Evolutionary conservation across 2,797 vertebrate species (phyloP).

Genomic region (Pseudocheirus occidentalis): DNA sequence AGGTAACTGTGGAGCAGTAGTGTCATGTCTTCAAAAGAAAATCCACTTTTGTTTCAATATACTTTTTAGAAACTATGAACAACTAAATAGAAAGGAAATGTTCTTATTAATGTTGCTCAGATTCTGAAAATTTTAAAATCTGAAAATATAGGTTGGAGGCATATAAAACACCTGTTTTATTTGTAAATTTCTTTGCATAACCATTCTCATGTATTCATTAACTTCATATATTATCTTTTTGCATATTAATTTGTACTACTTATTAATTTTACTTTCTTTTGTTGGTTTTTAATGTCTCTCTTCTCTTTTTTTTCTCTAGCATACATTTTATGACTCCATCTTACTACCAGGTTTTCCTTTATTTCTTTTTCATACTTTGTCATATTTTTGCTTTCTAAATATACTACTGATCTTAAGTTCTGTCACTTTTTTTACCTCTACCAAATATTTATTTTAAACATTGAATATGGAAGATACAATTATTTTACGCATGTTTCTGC

Average conservation of each 20-base stretch:
- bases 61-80: constrained; percentile 8
- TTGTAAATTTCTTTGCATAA: constrained; percentile 55
- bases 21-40: constrained; percentile 38
- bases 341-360: constrained; percentile 93
- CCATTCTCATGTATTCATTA: constrained; percentile 63
- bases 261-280: constrained; percentile 72
- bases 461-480: constrained; percentile 37
- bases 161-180: constrained; percentile 45
- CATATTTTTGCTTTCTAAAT: constrained; percentile 75
- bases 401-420: constrained; percentile 73
- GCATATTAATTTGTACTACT: constrained; percentile 66
- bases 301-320: constrained; percentile 74
- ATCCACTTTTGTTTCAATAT: constrained; percentile 18
- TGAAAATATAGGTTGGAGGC: constrained; percentile 45
- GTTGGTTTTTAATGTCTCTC: constrained; percentile 76
- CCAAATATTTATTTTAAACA: constrained; percentile 67
- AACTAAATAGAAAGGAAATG: constrained; percentile 4
- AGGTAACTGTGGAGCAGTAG: not conserved
- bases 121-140: constrained; percentile 40
- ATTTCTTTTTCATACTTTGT: constrained; percentile 86
- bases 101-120: not conserved
- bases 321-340: constrained; percentile 85
- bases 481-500: constrained; percentile 77
- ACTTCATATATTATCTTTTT: constrained; percentile 45
- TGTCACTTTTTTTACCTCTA: constrained; percentile 71